Evolutionary conservation across 1,140 invertebrate species (phyloP), one percentile per base, ranked within the genome.

Genomic region (Tigriopus japonicus): DNA sequence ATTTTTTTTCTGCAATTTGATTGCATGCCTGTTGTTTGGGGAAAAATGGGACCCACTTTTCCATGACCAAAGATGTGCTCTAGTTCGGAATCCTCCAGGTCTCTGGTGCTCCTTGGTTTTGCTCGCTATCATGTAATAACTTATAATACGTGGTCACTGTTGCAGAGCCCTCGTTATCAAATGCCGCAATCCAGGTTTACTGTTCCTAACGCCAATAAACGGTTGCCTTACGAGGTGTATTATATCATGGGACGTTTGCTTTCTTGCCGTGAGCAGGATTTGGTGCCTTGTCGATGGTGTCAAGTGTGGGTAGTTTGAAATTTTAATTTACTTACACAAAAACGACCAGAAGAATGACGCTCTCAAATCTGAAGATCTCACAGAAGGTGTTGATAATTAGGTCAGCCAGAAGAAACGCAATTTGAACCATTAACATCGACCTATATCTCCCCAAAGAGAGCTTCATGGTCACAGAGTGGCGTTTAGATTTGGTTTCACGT

Each of bases 261-360:
- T 19, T 51, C 9, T 10, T 51, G 15, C 10, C n/a, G n/a, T 23
- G 2, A 51, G 21, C 3, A 5, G 21, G 24, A 2, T 24, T 6
- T 55, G n/a, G 15, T 6, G 28, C 2, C 15, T 15, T 12, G 19
- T 53, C 10, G 19, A 9, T 52, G 12, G 15, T 21, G 24, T 54
- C 14, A 28, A 21, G 24, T 54, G 14, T n/a, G n/a, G n/a, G n/a
- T 6, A 28, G 6, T n/a, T 54, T 17, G 14, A 54, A 7, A n/a
- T 21, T 6, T 3, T 21, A 21, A 21, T 21, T 3, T 54, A 42
- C 55, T 58, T 42, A 58, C 55, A 58, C 41, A 23, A 58, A 58
- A 42, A 58, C 40, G 15, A 58, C 55, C 35, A 58, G 55, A 23
- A 58, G 55, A 12, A 58, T 58, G n/a, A 58, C 55, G 42, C 55